Evolutionary conservation across 2,888 invertebrate genomes (phyloP).

Genomic region (Drosophila dives): DNA sequence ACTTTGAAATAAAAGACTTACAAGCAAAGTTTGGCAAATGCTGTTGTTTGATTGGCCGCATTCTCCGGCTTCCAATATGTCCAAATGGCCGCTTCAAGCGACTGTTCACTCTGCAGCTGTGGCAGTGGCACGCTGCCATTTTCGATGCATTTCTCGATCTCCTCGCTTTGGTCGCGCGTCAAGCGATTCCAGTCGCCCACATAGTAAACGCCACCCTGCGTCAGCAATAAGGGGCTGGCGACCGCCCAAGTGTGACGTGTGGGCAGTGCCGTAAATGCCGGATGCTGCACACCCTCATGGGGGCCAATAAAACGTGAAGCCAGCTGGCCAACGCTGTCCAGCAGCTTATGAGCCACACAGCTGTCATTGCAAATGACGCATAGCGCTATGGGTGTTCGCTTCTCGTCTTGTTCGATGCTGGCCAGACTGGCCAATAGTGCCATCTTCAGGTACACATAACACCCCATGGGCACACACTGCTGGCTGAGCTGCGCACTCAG

Average conservation of each 20-base stretch:
- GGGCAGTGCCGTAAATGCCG: slow-evolving; percentile 29
- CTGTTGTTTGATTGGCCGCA: slow-evolving; percentile 69
- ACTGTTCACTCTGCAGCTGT: slow-evolving; percentile 46
- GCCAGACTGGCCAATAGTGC: slow-evolving; percentile 84
- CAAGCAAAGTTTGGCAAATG: slow-evolving; percentile 82
- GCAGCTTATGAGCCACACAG: slow-evolving; percentile 71
- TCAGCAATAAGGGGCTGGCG: slow-evolving; percentile 83
- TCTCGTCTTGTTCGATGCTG: slow-evolving; percentile 79
- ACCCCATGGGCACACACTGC: slow-evolving; percentile 83
- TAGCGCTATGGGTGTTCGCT: slow-evolving; percentile 80
- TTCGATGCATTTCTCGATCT: slow-evolving; percentile 78
- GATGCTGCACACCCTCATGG: slow-evolving; percentile 68
- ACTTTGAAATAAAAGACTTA: slow-evolving; percentile 47
- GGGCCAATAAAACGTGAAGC: slow-evolving; percentile 82
- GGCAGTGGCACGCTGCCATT: slow-evolving; percentile 55
- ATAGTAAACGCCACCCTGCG: slow-evolving; percentile 83
- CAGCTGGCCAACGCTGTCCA: slow-evolving; percentile 78
- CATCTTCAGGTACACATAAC: slow-evolving; percentile 85
- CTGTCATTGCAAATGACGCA: slow-evolving; percentile 81
- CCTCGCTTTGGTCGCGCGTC: slow-evolving; percentile 61
- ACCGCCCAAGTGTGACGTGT: slow-evolving; percentile 74
- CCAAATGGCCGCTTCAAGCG: slow-evolving; percentile 83
- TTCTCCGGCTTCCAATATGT: slow-evolving; percentile 82
- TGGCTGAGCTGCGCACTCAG: slow-evolving; percentile 84
- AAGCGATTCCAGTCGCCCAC: slow-evolving; percentile 84